These are phyloP conservation scores for Platysternon megacephalum DNA, from an alignment of 2,113 vertebrate species.

Conservation along the genomic window DNA sequence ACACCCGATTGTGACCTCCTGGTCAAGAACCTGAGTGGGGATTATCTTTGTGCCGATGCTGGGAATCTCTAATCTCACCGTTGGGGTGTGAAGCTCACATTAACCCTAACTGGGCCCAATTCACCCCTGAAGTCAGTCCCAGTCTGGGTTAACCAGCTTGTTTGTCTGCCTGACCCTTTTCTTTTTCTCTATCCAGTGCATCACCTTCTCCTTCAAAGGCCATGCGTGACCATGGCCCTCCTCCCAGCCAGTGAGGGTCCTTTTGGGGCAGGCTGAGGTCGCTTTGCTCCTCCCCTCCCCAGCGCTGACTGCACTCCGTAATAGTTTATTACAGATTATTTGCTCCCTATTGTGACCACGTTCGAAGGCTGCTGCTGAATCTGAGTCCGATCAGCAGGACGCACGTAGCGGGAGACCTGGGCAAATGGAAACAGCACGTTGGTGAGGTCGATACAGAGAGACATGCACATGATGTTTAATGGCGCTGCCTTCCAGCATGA, in stretches of 20 bases:
- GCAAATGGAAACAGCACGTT: not conserved
- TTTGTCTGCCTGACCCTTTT: not conserved
- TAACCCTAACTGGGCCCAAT: not conserved
- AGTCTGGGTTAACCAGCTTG: not conserved
- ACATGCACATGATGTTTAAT: not conserved
- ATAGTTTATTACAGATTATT: not conserved
- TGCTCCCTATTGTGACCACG: not conserved
- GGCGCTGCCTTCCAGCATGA: not conserved
- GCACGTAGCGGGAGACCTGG: not conserved
- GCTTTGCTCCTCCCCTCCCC: not conserved
- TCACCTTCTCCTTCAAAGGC: not conserved
- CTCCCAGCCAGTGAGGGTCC: not conserved
- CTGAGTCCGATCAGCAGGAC: not conserved
- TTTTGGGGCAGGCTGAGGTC: not conserved
- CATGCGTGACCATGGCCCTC: not conserved
- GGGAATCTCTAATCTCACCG: not conserved
- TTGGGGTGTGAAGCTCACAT: not conserved
- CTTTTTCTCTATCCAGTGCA: not conserved
- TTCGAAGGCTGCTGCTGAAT: not conserved
- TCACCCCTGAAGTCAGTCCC: not conserved
- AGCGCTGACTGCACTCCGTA: not conserved
- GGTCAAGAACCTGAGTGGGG: not conserved
- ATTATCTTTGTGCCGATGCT: not conserved
- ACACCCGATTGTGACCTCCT: not conserved
- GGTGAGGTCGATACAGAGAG: not conserved